These are phyloP conservation scores for Hirtodrosophila trivittata DNA, from an alignment of 2,888 invertebrate species.

Conservation along the genomic window DNA sequence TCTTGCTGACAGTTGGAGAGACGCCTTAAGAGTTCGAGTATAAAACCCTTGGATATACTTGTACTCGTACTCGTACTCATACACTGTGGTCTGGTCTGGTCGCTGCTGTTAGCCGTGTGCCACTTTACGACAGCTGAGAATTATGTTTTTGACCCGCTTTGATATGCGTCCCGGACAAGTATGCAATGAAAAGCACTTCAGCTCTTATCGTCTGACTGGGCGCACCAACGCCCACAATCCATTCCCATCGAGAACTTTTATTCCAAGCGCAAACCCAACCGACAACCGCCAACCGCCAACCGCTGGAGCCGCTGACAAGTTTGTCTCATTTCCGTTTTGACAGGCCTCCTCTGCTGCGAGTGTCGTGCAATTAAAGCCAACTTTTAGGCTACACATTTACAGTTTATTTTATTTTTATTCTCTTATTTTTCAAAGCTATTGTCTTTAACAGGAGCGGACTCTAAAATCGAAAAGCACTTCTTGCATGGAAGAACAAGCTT, in stretches of 20 bases:
- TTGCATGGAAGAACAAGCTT: too few species aligned
- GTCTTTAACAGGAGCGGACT: background rate
- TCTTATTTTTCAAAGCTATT: too few species aligned
- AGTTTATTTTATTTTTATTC: background rate
- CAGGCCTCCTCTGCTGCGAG: conserved; percentile 25
- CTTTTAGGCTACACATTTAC: conserved; percentile 30
- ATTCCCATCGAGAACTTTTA: conserved; percentile 32
- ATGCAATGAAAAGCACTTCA: conserved; percentile 57
- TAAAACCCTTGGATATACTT: conserved; percentile 12
- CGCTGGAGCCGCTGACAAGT: conserved; percentile 69
- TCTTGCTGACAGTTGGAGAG: conserved; percentile 25
- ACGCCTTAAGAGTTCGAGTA: conserved; percentile 6
- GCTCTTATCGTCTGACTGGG: conserved; percentile 38
- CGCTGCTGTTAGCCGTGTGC: conserved; percentile 43
- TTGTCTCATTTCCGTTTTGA: conserved; percentile 65
- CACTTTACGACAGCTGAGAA: conserved; percentile 74
- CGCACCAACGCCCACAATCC: conserved; percentile 29
- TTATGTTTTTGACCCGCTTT: conserved; percentile 68
- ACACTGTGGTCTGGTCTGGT: background rate
- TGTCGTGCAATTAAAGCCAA: conserved; percentile 68
- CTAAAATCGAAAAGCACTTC: too few species aligned
- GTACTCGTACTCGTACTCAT: too few species aligned
- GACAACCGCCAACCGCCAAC: conserved; percentile 18
- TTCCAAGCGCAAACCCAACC: conserved; percentile 16
- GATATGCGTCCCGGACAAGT: conserved; percentile 45